Evolutionary conservation across 2,113 vertebrate genomes (phyloP).

Genomic region (Antennarius striatus): DNA sequence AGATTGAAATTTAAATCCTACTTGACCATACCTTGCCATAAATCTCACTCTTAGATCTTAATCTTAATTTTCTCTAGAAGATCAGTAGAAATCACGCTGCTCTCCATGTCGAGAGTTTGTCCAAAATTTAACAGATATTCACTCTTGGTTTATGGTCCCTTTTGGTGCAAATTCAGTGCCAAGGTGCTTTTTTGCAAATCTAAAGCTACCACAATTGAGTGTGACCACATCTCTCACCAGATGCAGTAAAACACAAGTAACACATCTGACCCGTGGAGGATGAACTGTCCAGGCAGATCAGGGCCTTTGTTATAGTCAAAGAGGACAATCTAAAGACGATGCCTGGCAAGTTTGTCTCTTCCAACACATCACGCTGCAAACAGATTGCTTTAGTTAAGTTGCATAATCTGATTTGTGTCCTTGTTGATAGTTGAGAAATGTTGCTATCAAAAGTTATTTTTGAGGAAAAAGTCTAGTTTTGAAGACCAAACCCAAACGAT

Average conservation of each 20-base stretch:
- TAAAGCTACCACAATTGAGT: neutral
- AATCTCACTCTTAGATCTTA: too few relatives aligned
- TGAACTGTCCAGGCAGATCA: constrained; percentile 69
- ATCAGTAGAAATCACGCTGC: neutral
- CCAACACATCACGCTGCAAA: constrained; percentile 42
- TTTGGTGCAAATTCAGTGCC: constrained; percentile 25
- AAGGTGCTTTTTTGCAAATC: neutral
- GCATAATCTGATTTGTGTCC: too few relatives aligned
- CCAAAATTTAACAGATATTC: neutral
- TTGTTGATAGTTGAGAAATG: too few relatives aligned
- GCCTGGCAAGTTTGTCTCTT: constrained; percentile 64
- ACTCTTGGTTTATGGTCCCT: neutral
- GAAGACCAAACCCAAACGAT: constrained; percentile 1
- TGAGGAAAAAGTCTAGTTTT: neutral
- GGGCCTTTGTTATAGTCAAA: constrained; percentile 81
- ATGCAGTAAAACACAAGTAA: neutral
- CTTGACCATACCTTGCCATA: too few relatives aligned
- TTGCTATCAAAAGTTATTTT: too few relatives aligned
- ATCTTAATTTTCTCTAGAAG: neutral
- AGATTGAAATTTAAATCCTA: too few relatives aligned
- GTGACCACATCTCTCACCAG: neutral
- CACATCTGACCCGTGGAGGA: constrained; percentile 37
- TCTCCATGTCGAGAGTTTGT: neutral
- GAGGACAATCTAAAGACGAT: constrained; percentile 82
- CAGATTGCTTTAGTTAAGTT: constrained; percentile 6